These are phyloP conservation scores for Perdita meconis DNA, from an alignment of 2,888 invertebrate genomes.

Conservation along the genomic window DNA sequence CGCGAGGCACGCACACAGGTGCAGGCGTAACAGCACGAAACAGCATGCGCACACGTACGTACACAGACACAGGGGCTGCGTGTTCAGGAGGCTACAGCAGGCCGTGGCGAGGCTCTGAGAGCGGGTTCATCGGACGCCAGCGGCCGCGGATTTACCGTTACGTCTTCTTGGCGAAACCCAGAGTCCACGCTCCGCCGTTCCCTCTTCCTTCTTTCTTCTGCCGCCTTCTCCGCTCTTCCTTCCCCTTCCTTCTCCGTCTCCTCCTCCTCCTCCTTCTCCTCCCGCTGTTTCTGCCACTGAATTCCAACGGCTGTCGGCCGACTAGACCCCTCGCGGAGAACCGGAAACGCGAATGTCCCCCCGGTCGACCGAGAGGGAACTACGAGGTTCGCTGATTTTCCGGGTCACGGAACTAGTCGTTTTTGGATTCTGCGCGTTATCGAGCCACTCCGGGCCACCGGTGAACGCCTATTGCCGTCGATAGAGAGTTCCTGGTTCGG, in stretches of 20 bases:
- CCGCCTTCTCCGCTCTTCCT: slow-evolving; percentile 19
- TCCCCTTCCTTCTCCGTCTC: background rate
- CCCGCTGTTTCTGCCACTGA: slow-evolving; percentile 49
- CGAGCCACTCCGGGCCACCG: background rate
- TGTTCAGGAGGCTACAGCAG: slow-evolving; percentile 55
- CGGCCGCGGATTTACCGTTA: slow-evolving; percentile 84
- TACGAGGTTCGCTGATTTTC: slow-evolving; percentile 34
- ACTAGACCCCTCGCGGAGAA: slow-evolving; percentile 48
- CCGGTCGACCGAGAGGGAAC: slow-evolving; percentile 14
- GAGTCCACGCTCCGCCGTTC: slow-evolving; percentile 65
- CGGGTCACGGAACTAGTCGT: slow-evolving; percentile 34
- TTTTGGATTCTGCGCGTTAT: background rate
- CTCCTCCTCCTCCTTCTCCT: slow-evolving; percentile 36
- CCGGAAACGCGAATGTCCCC: slow-evolving; percentile 45
- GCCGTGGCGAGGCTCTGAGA: slow-evolving; percentile 74
- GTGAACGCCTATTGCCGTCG: background rate
- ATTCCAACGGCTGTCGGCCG: slow-evolving; percentile 57
- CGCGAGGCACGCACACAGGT: slow-evolving; percentile 10
- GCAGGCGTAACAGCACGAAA: slow-evolving; percentile 21
- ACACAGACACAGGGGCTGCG: slow-evolving; percentile 44
- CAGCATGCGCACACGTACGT: too few relatives aligned
- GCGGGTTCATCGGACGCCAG: slow-evolving; percentile 84
- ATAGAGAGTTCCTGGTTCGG: background rate
- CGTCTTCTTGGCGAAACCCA: slow-evolving; percentile 83
- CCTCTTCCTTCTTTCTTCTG: slow-evolving; percentile 40